These are phyloP conservation scores for Amphiprion percula DNA, from an alignment of 2,113 vertebrate species.

Conservation along the genomic window DNA sequence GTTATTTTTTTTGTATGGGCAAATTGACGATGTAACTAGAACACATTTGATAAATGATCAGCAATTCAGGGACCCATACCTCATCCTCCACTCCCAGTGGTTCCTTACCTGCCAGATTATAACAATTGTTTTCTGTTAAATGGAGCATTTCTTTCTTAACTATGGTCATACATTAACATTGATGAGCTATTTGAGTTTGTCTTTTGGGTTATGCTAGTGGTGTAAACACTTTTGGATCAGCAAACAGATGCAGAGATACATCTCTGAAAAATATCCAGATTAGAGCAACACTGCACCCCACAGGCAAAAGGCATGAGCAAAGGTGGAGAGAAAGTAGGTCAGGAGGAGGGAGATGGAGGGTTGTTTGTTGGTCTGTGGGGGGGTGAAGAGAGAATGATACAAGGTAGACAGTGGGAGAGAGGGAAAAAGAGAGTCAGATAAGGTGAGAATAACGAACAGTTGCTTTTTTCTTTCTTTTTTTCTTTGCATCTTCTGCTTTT, in stretches of 20 bases:
- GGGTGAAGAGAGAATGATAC: neutral
- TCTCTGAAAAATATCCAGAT: slow-evolving; percentile 5
- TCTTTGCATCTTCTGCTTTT: neutral
- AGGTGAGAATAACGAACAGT: neutral
- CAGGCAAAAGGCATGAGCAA: slow-evolving; percentile 57
- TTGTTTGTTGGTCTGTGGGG: neutral
- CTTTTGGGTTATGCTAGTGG: slow-evolving; percentile 6
- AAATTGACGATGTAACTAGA: slow-evolving; percentile 47
- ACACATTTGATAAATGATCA: slow-evolving; percentile 57
- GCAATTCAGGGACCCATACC: slow-evolving; percentile 14
- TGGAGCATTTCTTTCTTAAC: neutral
- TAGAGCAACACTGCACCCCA: slow-evolving; percentile 75
- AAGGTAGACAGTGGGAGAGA: neutral
- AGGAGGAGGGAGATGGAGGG: slow-evolving; percentile 41
- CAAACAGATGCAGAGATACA: slow-evolving; percentile 24
- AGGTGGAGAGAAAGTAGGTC: slow-evolving; percentile 69
- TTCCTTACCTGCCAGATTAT: slow-evolving; percentile 18
- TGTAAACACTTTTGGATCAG: slow-evolving; percentile 1
- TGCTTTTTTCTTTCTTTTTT: neutral
- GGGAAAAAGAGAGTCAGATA: neutral
- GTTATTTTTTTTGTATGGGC: slow-evolving; percentile 27
- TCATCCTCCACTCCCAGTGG: slow-evolving; percentile 25
- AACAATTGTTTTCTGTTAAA: slow-evolving; percentile 22
- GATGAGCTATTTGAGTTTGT: slow-evolving; percentile 56
- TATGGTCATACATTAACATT: neutral